Percentiles rank a stretch among this genome's conserved stretches.
Conservation (phyloP, 1,140 invertebrate species). For the Drosophila sucinea region DNA sequence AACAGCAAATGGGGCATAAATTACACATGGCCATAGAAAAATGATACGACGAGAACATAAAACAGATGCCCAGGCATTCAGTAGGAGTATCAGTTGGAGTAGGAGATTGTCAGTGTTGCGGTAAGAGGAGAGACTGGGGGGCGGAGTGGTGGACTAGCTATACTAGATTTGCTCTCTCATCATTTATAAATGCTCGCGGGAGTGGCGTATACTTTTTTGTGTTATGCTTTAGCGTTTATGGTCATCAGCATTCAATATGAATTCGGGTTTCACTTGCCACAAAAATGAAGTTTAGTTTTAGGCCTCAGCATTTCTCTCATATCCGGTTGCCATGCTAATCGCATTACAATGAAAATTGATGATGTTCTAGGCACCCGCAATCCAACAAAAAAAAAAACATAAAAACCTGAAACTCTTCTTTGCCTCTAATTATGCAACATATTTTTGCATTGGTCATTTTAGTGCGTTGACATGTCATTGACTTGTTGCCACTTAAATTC, state of each 20-base stretch:
- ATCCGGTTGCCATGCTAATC: slow-evolving; percentile 69
- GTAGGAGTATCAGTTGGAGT: background rate
- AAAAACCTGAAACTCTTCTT: slow-evolving; percentile 15
- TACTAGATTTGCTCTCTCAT: slow-evolving; percentile 59
- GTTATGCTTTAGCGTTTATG: slow-evolving; percentile 51
- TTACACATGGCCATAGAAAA: slow-evolving; percentile 80
- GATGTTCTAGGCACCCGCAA: slow-evolving; percentile 42
- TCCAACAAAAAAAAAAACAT: slow-evolving; percentile 8
- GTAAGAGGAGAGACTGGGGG: background rate
- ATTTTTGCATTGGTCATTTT: slow-evolving; percentile 59
- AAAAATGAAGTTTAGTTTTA: slow-evolving; percentile 64
- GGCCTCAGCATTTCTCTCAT: slow-evolving; percentile 67
- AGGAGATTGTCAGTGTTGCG: background rate
- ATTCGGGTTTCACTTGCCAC: slow-evolving; percentile 31
- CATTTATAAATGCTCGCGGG: slow-evolving; percentile 74
- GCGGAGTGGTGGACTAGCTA: background rate
- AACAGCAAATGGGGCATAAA: slow-evolving; percentile 74
- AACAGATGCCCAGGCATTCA: slow-evolving; percentile 62
- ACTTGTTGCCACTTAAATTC: slow-evolving; percentile 77
- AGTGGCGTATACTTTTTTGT: slow-evolving; percentile 1
- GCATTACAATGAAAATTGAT: slow-evolving; percentile 81
- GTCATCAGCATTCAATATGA: slow-evolving; percentile 43
- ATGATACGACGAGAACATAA: slow-evolving; percentile 76
- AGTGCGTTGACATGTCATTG: slow-evolving; percentile 59
- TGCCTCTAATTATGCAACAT: slow-evolving; percentile 61